Evolutionary conservation across 2,888 invertebrate genomes (phyloP), one percentile per base, ranked within the genome.

Genomic region (Trichogramma dendrolimi): DNA sequence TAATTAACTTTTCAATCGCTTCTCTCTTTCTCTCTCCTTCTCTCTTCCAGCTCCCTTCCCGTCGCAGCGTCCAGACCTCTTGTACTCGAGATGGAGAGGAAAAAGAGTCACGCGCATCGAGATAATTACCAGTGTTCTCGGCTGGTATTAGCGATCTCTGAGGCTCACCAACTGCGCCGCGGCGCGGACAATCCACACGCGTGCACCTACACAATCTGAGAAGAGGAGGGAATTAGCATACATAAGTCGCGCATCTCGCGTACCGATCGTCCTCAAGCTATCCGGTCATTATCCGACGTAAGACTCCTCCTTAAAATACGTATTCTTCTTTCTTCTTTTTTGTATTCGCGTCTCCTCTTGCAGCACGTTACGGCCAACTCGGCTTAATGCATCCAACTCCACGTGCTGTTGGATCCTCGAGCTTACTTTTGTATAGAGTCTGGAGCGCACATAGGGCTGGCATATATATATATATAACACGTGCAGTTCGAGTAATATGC

Each of bases 1-100:
- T 58, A 58, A 62, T 62, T 62, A 62, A 62, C 62, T 62, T 58
- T 58, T 62, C 62, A 55, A 62, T 62, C 55, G 55, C 58, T 50
- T 43, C 54, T 42, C 8, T 43, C 44, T 53, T 52, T 52, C 47
- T 51, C 47, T 27, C 27, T 27, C 27, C 27, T 27, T 27, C 27
- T 27, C 27, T 27, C 27, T 27, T 27, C 27, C 27, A 27, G 2
- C 27, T 27, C 27, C 27, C 27, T 27, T 27, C 27, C 27, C 27
- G 27, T 27, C 27, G 27, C 27, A 27, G 27, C 27, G 27, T 27
- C 27, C 14, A 51, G 41, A 51, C 39, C n/a, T 51, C 53, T 40
- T 2, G 27, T 7, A 40, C 47, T 10, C 38, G 14, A 51, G 5
- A 40, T 6, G 40, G n/a, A 41, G 4, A 5, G 5, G 4, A 55